Base-by-base conservation (phyloP, 2,797 vertebrate species). In the Lithobates sylvaticus region DNA sequence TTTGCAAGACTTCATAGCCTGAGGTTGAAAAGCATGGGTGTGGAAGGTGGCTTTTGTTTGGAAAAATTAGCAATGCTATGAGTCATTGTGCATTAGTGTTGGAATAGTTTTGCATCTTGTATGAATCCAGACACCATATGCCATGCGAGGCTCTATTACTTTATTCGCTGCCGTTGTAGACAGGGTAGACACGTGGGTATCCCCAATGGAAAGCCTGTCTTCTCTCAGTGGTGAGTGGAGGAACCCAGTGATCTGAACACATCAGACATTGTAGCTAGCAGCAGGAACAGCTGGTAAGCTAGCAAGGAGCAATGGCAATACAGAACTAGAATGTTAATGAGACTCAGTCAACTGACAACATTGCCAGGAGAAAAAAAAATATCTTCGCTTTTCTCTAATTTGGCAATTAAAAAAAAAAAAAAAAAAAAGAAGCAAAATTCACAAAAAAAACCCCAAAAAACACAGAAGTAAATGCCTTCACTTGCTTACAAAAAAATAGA, bases 41-140 rank as follows among this genome's bases (percentile, higher is more conserved):
- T 95, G 96, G 95, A 94, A 95, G 94, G 95, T 90, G 93, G 94
- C 96, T 97, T 97, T 98, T 99, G 97, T 99, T 96, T 91, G 76
- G 93, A 92, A 90, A 94, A 95, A 96, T 92, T 95, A 97, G 96
- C 97, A 98, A 98, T 98, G 96, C 97, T 96, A 97, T 98, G 97
- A 99, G 96, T 98, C 97, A 99, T 96, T 97, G 91, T 96, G 96
- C 95, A 97, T 97, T 97, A 98, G 96, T 94, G 88, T 93, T 93
- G 92, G 93, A 98, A 97, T 98, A 98, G 96, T 98, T 97, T 96
- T 98, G 97, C 97, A 99, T 99, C 96, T 98, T 96, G 97, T 95
- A 97, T 96, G 95, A 97, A 97, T 96, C 96, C 97, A 98, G 97
- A 98, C 97, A 95, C 98, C 98, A 99, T 99, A 99, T 99, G 98